phyloP scores from a whole-genome alignment of 2,113 vertebrate species.

The Strigops habroptila region DNA sequence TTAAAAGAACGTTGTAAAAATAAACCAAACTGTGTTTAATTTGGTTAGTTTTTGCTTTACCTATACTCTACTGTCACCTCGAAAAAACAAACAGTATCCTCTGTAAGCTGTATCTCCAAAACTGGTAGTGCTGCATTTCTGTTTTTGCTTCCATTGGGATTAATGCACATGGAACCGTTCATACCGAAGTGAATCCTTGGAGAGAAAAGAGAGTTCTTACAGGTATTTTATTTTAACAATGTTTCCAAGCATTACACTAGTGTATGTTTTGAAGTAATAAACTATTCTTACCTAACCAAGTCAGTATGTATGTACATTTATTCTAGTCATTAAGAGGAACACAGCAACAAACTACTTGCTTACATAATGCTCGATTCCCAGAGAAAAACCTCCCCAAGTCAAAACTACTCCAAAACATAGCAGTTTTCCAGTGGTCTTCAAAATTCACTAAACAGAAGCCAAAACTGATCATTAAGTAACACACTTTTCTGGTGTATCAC shows the following conservation, averaged over 20 bases:
- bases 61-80: slow-evolving; percentile 86
- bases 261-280: not conserved
- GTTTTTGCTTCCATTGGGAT: slow-evolving; percentile 69
- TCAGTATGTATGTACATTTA: not conserved
- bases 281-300: not conserved
- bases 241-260: not conserved
- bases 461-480: not conserved
- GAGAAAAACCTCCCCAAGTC: not conserved
- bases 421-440: not conserved
- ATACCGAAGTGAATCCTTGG: slow-evolving; percentile 94
- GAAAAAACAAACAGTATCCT: slow-evolving; percentile 86
- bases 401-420: not conserved
- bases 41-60: slow-evolving; percentile 69
- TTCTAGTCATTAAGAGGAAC: not conserved
- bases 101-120: slow-evolving; percentile 83
- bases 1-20: not conserved
- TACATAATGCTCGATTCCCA: not conserved
- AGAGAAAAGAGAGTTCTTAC: slow-evolving; percentile 27
- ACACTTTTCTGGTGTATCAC: not conserved
- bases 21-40: not conserved
- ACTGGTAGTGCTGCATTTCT: slow-evolving; percentile 51
- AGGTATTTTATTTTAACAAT: not conserved
- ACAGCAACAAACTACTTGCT: not conserved
- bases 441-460: not conserved
- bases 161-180: slow-evolving; percentile 89